These are phyloP conservation scores for Drosophila azteca DNA, from an alignment of 1,140 invertebrate genomes.

Conservation along the genomic window DNA sequence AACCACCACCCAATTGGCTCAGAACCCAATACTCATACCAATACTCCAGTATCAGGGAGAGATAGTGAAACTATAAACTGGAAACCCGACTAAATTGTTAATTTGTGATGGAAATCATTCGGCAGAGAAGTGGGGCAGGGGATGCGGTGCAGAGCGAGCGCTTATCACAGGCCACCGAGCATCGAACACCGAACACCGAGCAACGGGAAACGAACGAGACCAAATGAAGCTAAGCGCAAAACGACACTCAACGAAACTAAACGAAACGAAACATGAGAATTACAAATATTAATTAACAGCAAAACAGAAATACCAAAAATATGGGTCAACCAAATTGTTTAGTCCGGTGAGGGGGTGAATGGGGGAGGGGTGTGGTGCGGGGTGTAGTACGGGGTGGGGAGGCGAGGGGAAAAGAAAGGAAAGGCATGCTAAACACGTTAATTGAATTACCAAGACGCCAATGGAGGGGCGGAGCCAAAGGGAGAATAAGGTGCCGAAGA, in stretches of 20 bases:
- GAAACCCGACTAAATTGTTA: slow-evolving; percentile 30
- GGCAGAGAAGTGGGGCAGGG: not conserved
- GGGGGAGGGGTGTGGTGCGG: too few species aligned
- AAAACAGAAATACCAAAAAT: slow-evolving; percentile 35
- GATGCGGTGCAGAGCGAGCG: slow-evolving; percentile 1
- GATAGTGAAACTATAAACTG: slow-evolving; percentile 40
- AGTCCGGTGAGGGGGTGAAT: not conserved
- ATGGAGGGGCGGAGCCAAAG: slow-evolving; percentile 8
- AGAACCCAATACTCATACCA: too few species aligned
- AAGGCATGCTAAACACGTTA: slow-evolving; percentile 49
- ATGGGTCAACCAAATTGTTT: slow-evolving; percentile 49
- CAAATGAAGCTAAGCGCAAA: slow-evolving; percentile 4
- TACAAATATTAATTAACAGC: slow-evolving; percentile 64
- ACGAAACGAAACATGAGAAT: slow-evolving; percentile 38
- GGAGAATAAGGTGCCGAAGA: slow-evolving; percentile 8
- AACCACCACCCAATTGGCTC: too few species aligned
- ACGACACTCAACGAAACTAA: not conserved
- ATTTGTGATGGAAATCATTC: slow-evolving; percentile 33
- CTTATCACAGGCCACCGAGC: slow-evolving; percentile 37
- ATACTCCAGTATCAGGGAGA: slow-evolving; percentile 3
- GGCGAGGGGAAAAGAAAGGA: too few species aligned
- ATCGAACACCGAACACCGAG: slow-evolving; percentile 4
- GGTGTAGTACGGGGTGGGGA: too few species aligned
- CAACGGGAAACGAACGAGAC: not conserved
- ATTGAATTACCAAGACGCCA: slow-evolving; percentile 61